Base-by-base conservation (phyloP, 2,888 invertebrate species). In the Athripsodes cinereus region DNA sequence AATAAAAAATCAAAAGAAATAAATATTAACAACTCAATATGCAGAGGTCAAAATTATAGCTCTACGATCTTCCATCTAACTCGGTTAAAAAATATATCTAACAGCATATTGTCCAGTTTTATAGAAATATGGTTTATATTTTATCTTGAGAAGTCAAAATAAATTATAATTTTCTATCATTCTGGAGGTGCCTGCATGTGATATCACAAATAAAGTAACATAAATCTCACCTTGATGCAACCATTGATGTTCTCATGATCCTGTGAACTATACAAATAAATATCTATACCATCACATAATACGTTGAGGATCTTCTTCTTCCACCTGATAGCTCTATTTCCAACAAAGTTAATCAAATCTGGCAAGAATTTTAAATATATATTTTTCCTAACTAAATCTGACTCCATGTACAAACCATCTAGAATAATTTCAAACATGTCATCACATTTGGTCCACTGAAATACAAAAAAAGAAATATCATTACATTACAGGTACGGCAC, bases 371-470 rank as follows among this genome's bases (percentile, higher is more conserved):
- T 47, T 20, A 59, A 59, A 52, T 63, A 63, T 19, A 58, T 59
- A 22, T 52, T 51, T 22, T 60, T 59, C 21, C 52, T 61, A 19
- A 52, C 52, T 8, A 50, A 19, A 35, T 57, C 53, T 1, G 57
- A 47, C 34, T 58, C 61, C 20, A 59, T 31, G 34, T 48, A 53
- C 3, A 63, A 16, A 55, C 51, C 55, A 19, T 47, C 53, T 22
- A 63, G 26, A 6, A 63, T 34, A 13, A 49, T 20, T 57, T 61
- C 61, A 21, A 59, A 59, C n/a, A 63, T 53, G 26, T 63, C 63
- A 47, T 63, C 63, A 22, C 55, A 46, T 51, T 58, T 57, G 2
- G 59, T 35, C 63, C 63, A 63, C 63, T 63, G 53, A 51, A 59
- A 59, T 22, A 61, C 6, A 34, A 26, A 26, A 19, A 16, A 2